These are phyloP conservation scores for Ancistrus triradiatus DNA, from an alignment of 2,113 vertebrate genomes.

Conservation along the genomic window DNA sequence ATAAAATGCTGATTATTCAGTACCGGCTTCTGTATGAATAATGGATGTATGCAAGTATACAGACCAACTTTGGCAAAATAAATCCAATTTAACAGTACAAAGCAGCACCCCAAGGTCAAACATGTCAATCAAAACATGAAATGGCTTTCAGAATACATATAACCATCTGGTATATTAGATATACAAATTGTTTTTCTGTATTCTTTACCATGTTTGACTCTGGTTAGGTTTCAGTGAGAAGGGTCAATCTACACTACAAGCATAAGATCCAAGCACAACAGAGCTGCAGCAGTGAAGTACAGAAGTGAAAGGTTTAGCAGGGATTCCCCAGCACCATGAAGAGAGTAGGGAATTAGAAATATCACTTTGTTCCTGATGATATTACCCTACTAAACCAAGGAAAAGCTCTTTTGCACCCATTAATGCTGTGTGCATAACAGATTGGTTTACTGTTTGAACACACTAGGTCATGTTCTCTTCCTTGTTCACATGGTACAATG, in stretches of 20 bases:
- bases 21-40: constrained; percentile 15
- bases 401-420: constrained; percentile 22
- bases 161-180: background rate
- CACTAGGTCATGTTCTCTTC: constrained; percentile 6
- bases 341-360: background rate
- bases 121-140: constrained; percentile 8
- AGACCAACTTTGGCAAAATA: no score
- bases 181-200: background rate
- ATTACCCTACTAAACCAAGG: constrained; percentile 29
- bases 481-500: no score
- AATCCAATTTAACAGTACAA: constrained; percentile 38
- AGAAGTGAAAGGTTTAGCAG: constrained; percentile 36
- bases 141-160: background rate
- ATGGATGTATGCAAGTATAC: constrained; percentile 11
- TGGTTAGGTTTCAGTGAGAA: constrained; percentile 37
- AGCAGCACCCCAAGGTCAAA: constrained; percentile 23
- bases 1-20: background rate
- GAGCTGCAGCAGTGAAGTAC: constrained; percentile 38
- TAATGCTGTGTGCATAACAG: constrained; percentile 6
- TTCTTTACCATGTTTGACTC: constrained; percentile 49
- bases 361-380: background rate
- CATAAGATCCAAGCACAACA: constrained; percentile 28
- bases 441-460: constrained; percentile 8
- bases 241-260: background rate
- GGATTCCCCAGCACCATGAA: constrained; percentile 27